Base-by-base conservation (phyloP, 2,113 vertebrate genomes). In the Tor tambroides region DNA sequence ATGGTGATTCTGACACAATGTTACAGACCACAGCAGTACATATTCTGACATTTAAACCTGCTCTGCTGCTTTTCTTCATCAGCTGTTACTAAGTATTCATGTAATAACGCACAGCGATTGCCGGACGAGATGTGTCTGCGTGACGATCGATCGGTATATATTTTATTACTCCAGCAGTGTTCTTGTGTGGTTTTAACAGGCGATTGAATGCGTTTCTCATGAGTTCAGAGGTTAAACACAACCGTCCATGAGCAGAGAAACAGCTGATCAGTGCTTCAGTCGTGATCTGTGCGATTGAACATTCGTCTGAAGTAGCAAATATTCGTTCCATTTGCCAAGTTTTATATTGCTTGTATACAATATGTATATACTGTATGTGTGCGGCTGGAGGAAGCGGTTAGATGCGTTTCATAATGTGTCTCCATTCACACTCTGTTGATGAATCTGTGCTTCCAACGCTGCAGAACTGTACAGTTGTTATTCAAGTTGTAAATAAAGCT, bases 401-500 rank as follows among this genome's bases (percentile, higher is more conserved):
- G 89, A 54, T 90, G 49, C 49, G 91, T 91, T 91, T 94, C 95
- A 94, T 88, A 91, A 89, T 95, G 46, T 95, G 94, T 92, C 95
- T 95, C 92, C 93, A 90, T 89, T 93, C 92, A 94, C 93, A 94
- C 94, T 59, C 81, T 88, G 83, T 87, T 86, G 86, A 91, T 92
- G 93, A 83, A 61, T 93, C 94, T 93, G 96, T 95, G 95, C 97
- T 97, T 97, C 96, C 95, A 95, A 93, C 90, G 92, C 94, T 95
- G 95, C 93, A 95, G 93, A 94, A 94, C 93, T 96, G 96, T 97
- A 97, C 95, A 97, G 95, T 95, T 97, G 95, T 89, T 93, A 95
- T 96, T 96, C 92, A 96, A 96, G 92, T 97, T 99, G 96, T 98
- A 98, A 99, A 99, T 98, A 99, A 99, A 98, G 96, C 96, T 98